Evolutionary conservation across 1,140 invertebrate genomes (phyloP), one percentile per base, ranked within the genome.

Genomic region (Pseudomyrmex concolor): DNA sequence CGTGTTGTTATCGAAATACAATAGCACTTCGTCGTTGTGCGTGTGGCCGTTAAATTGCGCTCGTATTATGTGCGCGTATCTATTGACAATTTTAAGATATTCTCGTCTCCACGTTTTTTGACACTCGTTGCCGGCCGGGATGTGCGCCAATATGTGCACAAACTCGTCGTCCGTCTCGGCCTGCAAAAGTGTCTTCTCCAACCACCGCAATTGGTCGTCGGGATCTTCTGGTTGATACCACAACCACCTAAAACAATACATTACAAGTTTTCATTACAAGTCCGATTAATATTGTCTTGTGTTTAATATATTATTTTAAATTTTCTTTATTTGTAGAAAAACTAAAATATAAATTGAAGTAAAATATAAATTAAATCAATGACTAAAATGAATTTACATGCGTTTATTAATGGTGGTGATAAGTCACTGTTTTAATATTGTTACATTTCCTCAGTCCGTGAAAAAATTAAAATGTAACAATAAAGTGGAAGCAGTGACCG

Each of bases 31-130:
- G 88, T 98, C 97, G 15, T 95, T 95, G 88, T 98, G 97, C 2
- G 96, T 96, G 88, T 98, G 97, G 0, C 97, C 97, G 86, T 97
- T 97, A 91, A 98, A 98, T 91, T 98, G 96, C 2, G 95, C 97
- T 1, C 94, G 93, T 45, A 98, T 97, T 2, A 96, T 97, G 51
- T 95, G 92, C 50, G 95, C 93, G 91, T 96, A 97, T 92, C 96
- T 91, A 12, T 94, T 87, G 3, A 95, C 89, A 64, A 95, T 96
- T 87, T 94, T 95, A 73, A 95, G 94, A 83, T 96, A 97, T 91
- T 97, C 95, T 76, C 95, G 93, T 17, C 94, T 95, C 96, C 96
- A 97, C 2, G 96, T 95, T 48, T 95, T 94, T 54, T 96, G 94
- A 89, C 97, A 97, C 78, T 96, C 95, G 8, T 94, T 89, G 15